Evolutionary conservation across 2,797 vertebrate species (phyloP).

Genomic region (Acomys russatus): DNA sequence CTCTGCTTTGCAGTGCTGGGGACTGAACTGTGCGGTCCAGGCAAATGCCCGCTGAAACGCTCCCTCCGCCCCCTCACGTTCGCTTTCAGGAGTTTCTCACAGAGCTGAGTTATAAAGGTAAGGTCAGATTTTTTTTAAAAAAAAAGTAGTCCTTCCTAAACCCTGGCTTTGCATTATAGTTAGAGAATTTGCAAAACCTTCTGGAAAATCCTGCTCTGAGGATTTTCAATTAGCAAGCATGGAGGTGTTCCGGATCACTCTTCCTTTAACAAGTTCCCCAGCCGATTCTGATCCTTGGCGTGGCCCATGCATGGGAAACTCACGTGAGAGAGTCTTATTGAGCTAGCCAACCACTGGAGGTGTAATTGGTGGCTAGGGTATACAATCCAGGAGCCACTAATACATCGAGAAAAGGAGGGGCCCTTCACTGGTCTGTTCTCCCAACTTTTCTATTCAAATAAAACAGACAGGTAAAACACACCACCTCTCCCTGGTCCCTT

Average conservation of each 20-base stretch:
- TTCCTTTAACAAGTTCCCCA: background rate
- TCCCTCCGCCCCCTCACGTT: background rate
- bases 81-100: background rate
- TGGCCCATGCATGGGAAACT: background rate
- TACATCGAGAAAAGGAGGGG: background rate
- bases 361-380: background rate
- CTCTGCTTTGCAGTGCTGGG: background rate
- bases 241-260: background rate
- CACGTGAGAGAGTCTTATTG: background rate
- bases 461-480: background rate
- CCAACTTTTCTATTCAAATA: background rate
- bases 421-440: background rate
- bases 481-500: background rate
- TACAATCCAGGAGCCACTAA: background rate
- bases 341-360: background rate
- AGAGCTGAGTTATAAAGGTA: background rate
- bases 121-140: background rate
- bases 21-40: background rate
- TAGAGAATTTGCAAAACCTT: background rate
- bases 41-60: background rate
- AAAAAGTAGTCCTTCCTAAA: background rate
- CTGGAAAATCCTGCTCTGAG: background rate
- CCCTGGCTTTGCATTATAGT: background rate
- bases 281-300: background rate
- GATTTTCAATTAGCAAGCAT: background rate